Evolutionary conservation across 2,797 vertebrate genomes (phyloP), one percentile per base, ranked within the genome.

Genomic region (Crocodylus rhombifer): DNA sequence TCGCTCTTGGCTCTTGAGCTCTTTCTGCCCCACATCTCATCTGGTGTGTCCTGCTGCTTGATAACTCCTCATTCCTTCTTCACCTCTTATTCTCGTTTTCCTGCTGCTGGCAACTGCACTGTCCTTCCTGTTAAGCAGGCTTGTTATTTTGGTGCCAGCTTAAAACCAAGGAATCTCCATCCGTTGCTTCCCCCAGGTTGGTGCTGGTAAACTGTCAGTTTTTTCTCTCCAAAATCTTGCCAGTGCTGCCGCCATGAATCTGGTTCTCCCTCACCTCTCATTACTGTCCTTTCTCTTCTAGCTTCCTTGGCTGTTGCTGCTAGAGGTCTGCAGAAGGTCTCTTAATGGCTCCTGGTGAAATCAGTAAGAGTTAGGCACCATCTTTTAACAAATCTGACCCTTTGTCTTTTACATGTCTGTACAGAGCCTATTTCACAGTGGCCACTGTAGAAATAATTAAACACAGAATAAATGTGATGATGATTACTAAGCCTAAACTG

Each of bases 111-210:
- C 88, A 94, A 36, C 67, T 95, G 20, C 69, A 23, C 33, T 14
- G 13, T 13, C 33, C 69, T 96, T 92, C 95, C 96, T 93, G 17
- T 81, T 58, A 55, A 89, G 75, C 80, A 93, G 7, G 87, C 79
- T 95, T 89, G 91, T 36, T 20, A 89, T 90, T 87, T 93, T 91
- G 94, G 94, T 93, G 96, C 91, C 79, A 67, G 0, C 96, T 51
- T 51, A 51, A 51, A 51, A 51, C 42, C 42, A 51, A 51, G 42
- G 42, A 51, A 51, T 51, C 42, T 93, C 83, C 92, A 88, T 92
- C 71, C 83, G 80, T 94, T 96, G 96, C 96, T 93, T 94, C 28
- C 79, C 75, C 92, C 89, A 55, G 63, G 77, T 91, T 91, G 55
- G 75, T 57, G 42, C 62, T 85, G 0, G 21, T 95, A 87, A 95